Base-by-base conservation (phyloP, 2,888 invertebrate genomes). In the Lepidocyrtoides sp. region DNA sequence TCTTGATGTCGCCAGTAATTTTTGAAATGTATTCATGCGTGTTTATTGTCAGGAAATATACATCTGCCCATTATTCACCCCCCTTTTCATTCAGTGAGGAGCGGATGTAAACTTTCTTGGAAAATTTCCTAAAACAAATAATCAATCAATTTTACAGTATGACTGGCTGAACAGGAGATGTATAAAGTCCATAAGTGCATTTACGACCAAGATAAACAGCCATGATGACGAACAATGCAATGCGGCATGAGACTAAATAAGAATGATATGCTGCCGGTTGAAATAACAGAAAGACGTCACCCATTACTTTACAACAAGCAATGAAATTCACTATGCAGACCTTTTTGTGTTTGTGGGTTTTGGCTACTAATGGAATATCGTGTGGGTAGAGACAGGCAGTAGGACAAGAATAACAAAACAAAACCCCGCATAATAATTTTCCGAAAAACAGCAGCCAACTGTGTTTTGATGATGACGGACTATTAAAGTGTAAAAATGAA, bases 51-150 rank as follows among this genome's bases (percentile, higher is more conserved):
- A n/a, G 3, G 29, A 29, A 63, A 63, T 10, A 63, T 29, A 4
- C 63, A 29, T 29, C 12, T 63, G 63, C 14, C 57, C 63, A 63
- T 63, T 63, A 29, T 63, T 63, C 63, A 63, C 29, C 29, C 63
- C 10, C n/a, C n/a, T n/a, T 29, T 63, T 63, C 29, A 20, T 57
- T 57, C 57, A 57, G 17, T 57, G 4, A 57, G 5, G 20, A n/a
- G n/a, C n/a, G 63, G 4, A 63, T 57, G 10, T 29, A 29, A 63
- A 29, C 10, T 63, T 29, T 63, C 29, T 63, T 63, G 63, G 63
- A 63, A 63, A 63, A 63, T 63, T 63, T 63, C 63, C 63, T 63
- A 63, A 63, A 63, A 63, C 63, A 63, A 63, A 63, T 63, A 63
- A 63, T 63, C 72, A 72, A 72, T 72, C 41, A 72, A 41, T 20